Evolutionary conservation across 2,113 vertebrate species (phyloP).

Genomic region (Eptesicus fuscus): DNA sequence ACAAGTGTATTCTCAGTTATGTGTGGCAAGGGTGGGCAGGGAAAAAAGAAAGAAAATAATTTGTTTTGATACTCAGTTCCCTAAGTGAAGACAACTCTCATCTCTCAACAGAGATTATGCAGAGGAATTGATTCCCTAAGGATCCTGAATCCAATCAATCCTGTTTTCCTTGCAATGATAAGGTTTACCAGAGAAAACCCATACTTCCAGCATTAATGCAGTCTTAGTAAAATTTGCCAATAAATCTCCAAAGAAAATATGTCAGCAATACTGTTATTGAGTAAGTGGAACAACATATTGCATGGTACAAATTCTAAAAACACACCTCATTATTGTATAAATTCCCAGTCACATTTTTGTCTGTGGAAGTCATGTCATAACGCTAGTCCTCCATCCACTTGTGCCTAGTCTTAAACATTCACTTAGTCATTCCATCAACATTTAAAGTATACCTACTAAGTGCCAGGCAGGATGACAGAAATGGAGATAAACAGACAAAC

Average conservation of each 20-base stretch:
- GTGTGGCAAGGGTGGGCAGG: background rate
- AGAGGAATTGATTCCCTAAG: slow-evolving; percentile 75
- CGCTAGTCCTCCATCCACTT: background rate
- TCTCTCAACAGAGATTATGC: slow-evolving; percentile 70
- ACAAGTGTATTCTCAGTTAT: background rate
- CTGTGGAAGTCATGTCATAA: background rate
- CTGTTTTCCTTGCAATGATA: slow-evolving; percentile 75
- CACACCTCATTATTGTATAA: background rate
- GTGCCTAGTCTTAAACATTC: background rate
- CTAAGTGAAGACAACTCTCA: slow-evolving; percentile 63
- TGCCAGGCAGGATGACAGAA: background rate
- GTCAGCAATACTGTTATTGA: slow-evolving; percentile 78
- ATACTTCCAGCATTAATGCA: slow-evolving; percentile 79
- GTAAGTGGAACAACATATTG: slow-evolving; percentile 79
- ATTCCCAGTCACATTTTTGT: background rate
- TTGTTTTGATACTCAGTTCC: background rate
- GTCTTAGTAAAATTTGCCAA: slow-evolving; percentile 81
- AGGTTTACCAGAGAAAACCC: slow-evolving; percentile 75
- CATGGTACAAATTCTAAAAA: slow-evolving; percentile 12
- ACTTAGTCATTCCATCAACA: background rate
- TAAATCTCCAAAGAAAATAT: slow-evolving; percentile 82
- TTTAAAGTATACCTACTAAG: background rate
- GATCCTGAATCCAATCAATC: slow-evolving; percentile 79
- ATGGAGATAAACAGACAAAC: background rate
- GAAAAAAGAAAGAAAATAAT: background rate